A percentile compares a stretch with the other conserved stretches of the same genome.
These are phyloP conservation scores for Cheilosia soror DNA, from an alignment of 2,888 invertebrate genomes.

Conservation along the genomic window DNA sequence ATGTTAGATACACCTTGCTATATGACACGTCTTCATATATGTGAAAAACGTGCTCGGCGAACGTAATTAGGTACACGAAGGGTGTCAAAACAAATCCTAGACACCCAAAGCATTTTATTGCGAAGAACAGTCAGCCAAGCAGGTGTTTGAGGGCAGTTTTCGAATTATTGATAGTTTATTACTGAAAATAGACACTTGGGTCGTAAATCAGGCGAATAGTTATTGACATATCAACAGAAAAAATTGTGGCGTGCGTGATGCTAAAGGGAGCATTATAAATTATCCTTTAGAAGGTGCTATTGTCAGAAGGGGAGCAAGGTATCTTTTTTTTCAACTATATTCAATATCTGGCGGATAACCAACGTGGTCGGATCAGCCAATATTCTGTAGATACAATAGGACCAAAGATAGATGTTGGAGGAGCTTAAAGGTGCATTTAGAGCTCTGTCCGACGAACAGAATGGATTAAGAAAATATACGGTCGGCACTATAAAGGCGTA, in stretches of 20 bases:
- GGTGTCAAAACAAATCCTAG: slow-evolving; percentile 2
- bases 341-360: too few species aligned
- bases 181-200: too few species aligned
- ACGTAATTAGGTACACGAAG: slow-evolving; percentile 18
- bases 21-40: slow-evolving; percentile 40
- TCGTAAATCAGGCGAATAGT: slow-evolving; percentile 9
- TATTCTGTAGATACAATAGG: too few species aligned
- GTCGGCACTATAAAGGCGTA: too few species aligned
- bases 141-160: background rate
- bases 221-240: background rate
- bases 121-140: background rate
- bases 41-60: slow-evolving; percentile 34
- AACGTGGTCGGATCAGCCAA: too few species aligned
- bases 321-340: too few species aligned
- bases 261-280: background rate
- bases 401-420: too few species aligned
- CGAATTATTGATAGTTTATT: slow-evolving; percentile 2
- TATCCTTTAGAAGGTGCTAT: background rate
- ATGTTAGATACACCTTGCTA: background rate
- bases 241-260: background rate
- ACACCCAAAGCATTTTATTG: background rate
- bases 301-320: too few species aligned
- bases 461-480: too few species aligned
- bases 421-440: too few species aligned
- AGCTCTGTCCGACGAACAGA: too few species aligned